Evolutionary conservation across 2,888 invertebrate species (phyloP).

Genomic region (Drosophila paramelanica): DNA sequence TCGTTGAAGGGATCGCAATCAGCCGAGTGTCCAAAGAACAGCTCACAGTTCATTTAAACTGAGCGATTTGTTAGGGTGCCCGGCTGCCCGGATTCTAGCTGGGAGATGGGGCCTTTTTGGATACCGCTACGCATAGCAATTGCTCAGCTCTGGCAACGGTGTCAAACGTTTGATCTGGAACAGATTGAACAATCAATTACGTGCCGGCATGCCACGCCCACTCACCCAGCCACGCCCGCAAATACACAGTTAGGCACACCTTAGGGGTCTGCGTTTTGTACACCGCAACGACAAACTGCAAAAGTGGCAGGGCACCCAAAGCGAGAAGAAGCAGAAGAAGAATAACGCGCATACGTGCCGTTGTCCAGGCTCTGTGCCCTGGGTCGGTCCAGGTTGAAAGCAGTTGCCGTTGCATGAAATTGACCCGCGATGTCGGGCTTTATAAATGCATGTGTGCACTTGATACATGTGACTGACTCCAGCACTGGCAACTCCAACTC

Average conservation of each 20-base stretch:
- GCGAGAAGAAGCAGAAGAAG: slow-evolving; percentile 41
- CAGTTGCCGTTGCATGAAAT: slow-evolving; percentile 68
- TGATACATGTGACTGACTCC: slow-evolving; percentile 67
- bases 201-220: slow-evolving; percentile 73
- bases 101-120: slow-evolving; percentile 51
- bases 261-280: slow-evolving; percentile 16
- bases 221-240: slow-evolving; percentile 8
- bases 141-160: slow-evolving; percentile 41
- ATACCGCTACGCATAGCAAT: slow-evolving; percentile 63
- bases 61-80: slow-evolving; percentile 1
- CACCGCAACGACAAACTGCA: slow-evolving; percentile 51
- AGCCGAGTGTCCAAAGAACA: slow-evolving; percentile 60
- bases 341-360: slow-evolving; percentile 75
- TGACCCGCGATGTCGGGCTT: slow-evolving; percentile 77
- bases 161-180: slow-evolving; percentile 77
- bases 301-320: slow-evolving; percentile 27
- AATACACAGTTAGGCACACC: slow-evolving; percentile 8
- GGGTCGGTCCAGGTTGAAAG: slow-evolving; percentile 45
- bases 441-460: slow-evolving; percentile 76
- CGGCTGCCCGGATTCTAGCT: background rate
- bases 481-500: slow-evolving; percentile 25
- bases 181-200: slow-evolving; percentile 81
- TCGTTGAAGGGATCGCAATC: slow-evolving; percentile 53
- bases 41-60: slow-evolving; percentile 70
- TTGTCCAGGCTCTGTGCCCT: slow-evolving; percentile 63